Evolutionary conservation across 2,113 vertebrate genomes (phyloP).

Genomic region (Pseudorectes ferrugineus): DNA sequence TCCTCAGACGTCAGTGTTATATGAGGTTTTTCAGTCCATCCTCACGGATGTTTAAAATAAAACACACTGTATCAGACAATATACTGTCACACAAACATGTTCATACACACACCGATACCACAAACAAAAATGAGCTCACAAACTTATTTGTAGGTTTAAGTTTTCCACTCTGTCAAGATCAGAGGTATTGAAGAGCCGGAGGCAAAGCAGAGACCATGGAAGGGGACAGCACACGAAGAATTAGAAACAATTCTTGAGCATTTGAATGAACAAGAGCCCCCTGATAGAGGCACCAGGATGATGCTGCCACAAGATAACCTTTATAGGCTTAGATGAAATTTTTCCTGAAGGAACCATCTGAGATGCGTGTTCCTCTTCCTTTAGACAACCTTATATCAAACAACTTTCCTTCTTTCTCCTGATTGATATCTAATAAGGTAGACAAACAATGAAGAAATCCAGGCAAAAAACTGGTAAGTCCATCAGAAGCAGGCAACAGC

Average conservation of each 20-base stretch:
- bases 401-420: background rate
- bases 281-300: background rate
- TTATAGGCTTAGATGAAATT: background rate
- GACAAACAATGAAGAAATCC: background rate
- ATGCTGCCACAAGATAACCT: constrained; percentile 20
- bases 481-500: background rate
- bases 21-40: background rate
- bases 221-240: constrained; percentile 24
- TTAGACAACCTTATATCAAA: background rate
- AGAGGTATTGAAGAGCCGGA: background rate
- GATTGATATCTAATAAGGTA: background rate
- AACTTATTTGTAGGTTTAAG: background rate
- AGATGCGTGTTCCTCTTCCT: background rate
- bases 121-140: background rate
- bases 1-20: background rate
- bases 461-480: background rate
- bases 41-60: background rate
- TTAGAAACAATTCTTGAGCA: background rate
- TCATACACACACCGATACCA: background rate
- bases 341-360: background rate
- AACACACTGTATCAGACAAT: background rate
- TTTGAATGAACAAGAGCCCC: background rate
- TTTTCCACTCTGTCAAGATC: background rate
- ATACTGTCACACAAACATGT: background rate
- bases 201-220: background rate